A percentile compares a stretch with the other conserved stretches of the same genome.
These are phyloP conservation scores for Carcharodon carcharias DNA, from an alignment of 2,797 vertebrate species.

Conservation along the genomic window DNA sequence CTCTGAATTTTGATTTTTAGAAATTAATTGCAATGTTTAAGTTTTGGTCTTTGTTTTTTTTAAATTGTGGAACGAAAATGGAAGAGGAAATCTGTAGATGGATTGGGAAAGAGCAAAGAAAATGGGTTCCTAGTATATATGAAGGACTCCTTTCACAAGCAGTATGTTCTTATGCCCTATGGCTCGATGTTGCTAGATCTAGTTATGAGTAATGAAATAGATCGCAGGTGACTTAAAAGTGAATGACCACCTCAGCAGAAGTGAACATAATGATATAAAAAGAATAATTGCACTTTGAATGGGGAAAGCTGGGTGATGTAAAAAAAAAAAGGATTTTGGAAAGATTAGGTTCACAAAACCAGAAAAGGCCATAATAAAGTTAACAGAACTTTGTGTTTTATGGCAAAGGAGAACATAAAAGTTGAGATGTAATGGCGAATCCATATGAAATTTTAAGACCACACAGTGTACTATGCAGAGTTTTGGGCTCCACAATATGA, in stretches of 20 bases:
- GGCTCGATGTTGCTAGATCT: not conserved
- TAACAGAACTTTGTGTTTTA: not conserved
- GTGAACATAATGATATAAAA: not conserved
- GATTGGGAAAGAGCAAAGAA: not conserved
- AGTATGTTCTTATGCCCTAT: not conserved
- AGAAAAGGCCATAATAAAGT: not conserved
- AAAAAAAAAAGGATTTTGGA: not conserved
- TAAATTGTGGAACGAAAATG: not conserved
- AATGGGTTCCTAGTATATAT: too few species aligned
- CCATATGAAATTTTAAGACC: not conserved
- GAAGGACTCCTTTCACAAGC: too few species aligned
- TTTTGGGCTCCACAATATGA: not conserved
- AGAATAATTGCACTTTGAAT: not conserved
- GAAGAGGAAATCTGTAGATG: not conserved
- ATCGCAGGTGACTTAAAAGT: not conserved
- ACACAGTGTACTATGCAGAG: not conserved
- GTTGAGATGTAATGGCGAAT: not conserved
- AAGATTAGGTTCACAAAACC: not conserved
- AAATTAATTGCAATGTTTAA: not conserved
- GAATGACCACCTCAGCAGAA: not conserved
- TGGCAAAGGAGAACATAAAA: not conserved
- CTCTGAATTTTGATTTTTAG: not conserved
- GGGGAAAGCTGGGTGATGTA: not conserved
- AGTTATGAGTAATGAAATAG: not conserved
- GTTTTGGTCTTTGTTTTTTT: not conserved